Percentiles rank a stretch among this genome's conserved stretches.
Evolutionary conservation across 2,113 vertebrate species (phyloP).

Genomic region (Sinocyclocheilus grahami): DNA sequence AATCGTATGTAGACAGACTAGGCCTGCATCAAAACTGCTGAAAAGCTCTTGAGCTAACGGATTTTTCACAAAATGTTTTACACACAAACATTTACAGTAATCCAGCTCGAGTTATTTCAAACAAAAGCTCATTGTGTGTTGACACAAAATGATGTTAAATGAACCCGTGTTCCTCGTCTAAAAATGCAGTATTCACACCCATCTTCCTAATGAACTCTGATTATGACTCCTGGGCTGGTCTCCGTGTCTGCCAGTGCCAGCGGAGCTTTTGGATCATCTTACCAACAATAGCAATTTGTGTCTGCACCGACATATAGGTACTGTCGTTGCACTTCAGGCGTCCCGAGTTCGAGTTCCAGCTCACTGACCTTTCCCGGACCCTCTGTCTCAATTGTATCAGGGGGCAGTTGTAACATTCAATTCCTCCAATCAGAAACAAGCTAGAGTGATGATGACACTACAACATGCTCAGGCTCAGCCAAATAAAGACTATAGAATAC

Average conservation of each 20-base stretch:
- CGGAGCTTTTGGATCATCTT: neutral
- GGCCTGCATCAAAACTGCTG: neutral
- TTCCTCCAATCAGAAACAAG: too few species aligned
- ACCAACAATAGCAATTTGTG: neutral
- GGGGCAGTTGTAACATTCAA: too few species aligned
- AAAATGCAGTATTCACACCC: conserved; percentile 8
- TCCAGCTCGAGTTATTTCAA: neutral
- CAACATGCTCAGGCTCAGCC: too few species aligned
- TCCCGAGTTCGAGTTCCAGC: too few species aligned
- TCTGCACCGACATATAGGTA: too few species aligned
- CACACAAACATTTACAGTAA: neutral
- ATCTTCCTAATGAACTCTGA: neutral
- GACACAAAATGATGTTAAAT: neutral
- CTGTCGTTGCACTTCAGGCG: too few species aligned
- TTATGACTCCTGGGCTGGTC: neutral
- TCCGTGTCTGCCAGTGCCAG: neutral
- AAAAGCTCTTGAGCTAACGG: neutral
- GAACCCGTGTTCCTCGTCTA: neutral
- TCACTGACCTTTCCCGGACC: too few species aligned
- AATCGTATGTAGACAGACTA: neutral
- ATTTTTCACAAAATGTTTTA: neutral
- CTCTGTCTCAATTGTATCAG: too few species aligned
- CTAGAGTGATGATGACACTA: too few species aligned
- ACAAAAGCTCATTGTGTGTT: neutral
- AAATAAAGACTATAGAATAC: too few species aligned